Evolutionary conservation across 64 coral and sea anemone species (phyloP).

Genomic region (Montipora capricornis): DNA sequence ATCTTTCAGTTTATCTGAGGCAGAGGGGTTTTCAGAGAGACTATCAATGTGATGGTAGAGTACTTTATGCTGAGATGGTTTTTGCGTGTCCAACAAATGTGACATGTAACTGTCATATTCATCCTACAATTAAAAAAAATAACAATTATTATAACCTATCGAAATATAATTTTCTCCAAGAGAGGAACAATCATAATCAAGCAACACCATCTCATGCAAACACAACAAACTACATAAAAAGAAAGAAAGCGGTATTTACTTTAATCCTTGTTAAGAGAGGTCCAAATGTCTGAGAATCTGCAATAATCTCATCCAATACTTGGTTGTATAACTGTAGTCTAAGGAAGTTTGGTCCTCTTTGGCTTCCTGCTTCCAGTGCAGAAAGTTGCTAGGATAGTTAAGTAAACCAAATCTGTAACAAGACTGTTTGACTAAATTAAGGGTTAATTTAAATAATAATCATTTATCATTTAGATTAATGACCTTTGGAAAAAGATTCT

Average conservation of each 20-base stretch:
- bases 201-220: too few relatives aligned
- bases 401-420: neutral
- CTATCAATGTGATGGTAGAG: conserved; percentile 84
- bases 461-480: too few relatives aligned
- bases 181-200: too few relatives aligned
- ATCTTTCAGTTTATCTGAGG: conserved; percentile 68
- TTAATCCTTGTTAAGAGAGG: conserved; percentile 81
- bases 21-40: conserved; percentile 71
- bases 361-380: conserved; percentile 54
- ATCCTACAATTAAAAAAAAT: conserved; percentile 64
- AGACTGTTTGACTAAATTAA: neutral
- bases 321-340: conserved; percentile 85
- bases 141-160: too few relatives aligned
- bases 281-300: conserved; percentile 85
- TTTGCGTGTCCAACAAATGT: conserved; percentile 86
- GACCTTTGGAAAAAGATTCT: too few relatives aligned
- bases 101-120: conserved; percentile 95
- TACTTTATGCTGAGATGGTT: conserved; percentile 72
- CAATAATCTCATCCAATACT: conserved; percentile 84
- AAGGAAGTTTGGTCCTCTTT: conserved; percentile 91
- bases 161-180: too few relatives aligned
- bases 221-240: neutral
- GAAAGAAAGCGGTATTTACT: conserved; percentile 9
- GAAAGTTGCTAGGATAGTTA: conserved; percentile 69
- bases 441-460: too few relatives aligned